Evolutionary conservation across 1,140 invertebrate species (phyloP).

Genomic region (Eurosta solidaginis): DNA sequence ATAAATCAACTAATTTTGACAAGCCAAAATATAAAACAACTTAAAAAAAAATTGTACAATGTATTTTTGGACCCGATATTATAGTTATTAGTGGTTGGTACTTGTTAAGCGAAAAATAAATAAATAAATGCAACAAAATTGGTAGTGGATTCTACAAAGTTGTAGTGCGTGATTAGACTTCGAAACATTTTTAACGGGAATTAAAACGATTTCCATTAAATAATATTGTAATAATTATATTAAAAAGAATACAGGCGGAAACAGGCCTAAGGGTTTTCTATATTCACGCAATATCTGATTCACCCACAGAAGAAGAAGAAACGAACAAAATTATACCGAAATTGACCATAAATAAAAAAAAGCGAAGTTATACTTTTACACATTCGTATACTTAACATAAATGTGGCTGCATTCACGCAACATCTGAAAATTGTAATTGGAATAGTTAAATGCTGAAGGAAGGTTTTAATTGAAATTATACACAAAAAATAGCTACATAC

Average conservation of each 20-base stretch:
- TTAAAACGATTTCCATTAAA: too few species aligned
- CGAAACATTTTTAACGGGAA: not conserved
- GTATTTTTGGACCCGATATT: not conserved
- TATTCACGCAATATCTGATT: not conserved
- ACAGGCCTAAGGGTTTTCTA: not conserved
- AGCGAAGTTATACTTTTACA: not conserved
- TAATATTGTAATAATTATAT: too few species aligned
- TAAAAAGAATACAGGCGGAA: not conserved
- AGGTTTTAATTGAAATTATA: not conserved
- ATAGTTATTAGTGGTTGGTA: not conserved
- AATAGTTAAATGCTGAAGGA: not conserved
- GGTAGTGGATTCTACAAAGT: not conserved
- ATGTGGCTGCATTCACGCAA: not conserved
- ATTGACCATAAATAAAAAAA: not conserved
- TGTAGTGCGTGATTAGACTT: not conserved
- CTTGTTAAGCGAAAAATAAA: not conserved
- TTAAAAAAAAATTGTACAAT: not conserved
- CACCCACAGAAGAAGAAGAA: not conserved
- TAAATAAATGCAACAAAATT: not conserved
- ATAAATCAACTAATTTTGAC: not conserved
- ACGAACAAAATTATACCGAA: not conserved
- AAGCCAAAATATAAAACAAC: not conserved
- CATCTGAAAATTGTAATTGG: not conserved
- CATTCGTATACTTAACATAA: not conserved
- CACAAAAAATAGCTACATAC: not conserved